Conservation (phyloP, 2,797 vertebrate genomes). For the Centroberyx gerrardi region DNA sequence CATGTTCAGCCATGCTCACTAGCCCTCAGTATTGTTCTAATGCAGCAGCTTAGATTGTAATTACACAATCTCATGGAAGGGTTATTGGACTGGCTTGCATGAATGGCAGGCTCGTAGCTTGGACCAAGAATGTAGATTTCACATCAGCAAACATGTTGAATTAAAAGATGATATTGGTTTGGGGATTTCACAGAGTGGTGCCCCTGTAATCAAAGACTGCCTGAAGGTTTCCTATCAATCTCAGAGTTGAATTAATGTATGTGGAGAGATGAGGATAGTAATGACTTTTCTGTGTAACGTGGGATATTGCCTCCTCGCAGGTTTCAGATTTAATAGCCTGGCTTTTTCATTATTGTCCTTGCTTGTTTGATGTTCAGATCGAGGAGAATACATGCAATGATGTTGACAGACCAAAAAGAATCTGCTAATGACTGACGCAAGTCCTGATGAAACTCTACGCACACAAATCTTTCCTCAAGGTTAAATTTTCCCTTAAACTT, state of each 20-base stretch:
- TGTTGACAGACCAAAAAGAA: not conserved
- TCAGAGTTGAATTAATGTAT: conserved; percentile 63
- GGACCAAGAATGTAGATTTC: conserved; percentile 56
- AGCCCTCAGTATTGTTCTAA: conserved; percentile 33
- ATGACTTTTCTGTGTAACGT: conserved; percentile 72
- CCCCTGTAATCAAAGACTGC: conserved; percentile 65
- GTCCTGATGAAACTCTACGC: not conserved
- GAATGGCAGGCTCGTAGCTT: conserved; percentile 30
- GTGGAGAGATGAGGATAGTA: conserved; percentile 56
- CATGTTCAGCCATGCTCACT: conserved; percentile 27
- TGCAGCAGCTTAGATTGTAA: conserved; percentile 62
- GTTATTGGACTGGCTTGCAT: conserved; percentile 58
- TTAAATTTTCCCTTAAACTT: not conserved
- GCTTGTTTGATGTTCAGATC: conserved; percentile 44
- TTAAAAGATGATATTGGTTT: conserved; percentile 75
- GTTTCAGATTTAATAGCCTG: conserved; percentile 43
- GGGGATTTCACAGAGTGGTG: conserved; percentile 68
- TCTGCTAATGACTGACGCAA: conserved; percentile 2
- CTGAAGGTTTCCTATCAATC: conserved; percentile 67
- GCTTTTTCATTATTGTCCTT: conserved; percentile 32
- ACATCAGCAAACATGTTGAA: conserved; percentile 67
- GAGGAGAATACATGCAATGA: conserved; percentile 7
- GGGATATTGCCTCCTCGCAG: conserved; percentile 56
- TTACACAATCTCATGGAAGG: conserved; percentile 56
- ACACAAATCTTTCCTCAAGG: not conserved